These are phyloP conservation scores for Ptilodon capucinus DNA, from an alignment of 2,888 invertebrate genomes.

Conservation along the genomic window DNA sequence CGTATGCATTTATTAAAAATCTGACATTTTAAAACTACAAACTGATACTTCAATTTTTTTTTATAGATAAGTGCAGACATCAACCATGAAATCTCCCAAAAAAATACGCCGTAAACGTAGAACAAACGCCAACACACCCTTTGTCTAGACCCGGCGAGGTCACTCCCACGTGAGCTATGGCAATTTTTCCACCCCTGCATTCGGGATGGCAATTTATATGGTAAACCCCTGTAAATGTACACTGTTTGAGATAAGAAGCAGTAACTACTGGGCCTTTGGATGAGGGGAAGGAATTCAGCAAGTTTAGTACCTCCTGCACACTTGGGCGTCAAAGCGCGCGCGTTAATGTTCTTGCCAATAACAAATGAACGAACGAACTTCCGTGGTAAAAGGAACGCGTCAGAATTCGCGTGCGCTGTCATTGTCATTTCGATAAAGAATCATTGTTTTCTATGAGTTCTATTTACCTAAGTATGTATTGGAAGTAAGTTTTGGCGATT, in stretches of 20 bases:
- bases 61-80: slow-evolving; percentile 33
- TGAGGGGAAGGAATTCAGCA: slow-evolving; percentile 28
- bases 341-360: too few relatives aligned
- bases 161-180: slow-evolving; percentile 58
- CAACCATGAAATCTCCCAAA: not conserved
- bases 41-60: too few relatives aligned
- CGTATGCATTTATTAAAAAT: too few relatives aligned
- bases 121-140: slow-evolving; percentile 8
- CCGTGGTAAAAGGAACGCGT: too few relatives aligned
- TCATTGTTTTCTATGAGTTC: too few relatives aligned
- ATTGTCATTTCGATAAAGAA: too few relatives aligned
- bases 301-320: slow-evolving; percentile 16
- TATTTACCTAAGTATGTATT: too few relatives aligned
- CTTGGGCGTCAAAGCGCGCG: slow-evolving; percentile 2
- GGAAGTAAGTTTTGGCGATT: too few relatives aligned
- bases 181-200: slow-evolving; percentile 54
- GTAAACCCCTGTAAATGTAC: slow-evolving; percentile 61
- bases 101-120: slow-evolving; percentile 2
- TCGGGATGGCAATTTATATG: slow-evolving; percentile 66
- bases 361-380: too few relatives aligned
- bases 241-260: slow-evolving; percentile 48
- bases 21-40: too few relatives aligned
- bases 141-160: slow-evolving; percentile 36
- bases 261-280: slow-evolving; percentile 24
- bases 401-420: too few relatives aligned